Base-by-base conservation (phyloP, 2,888 invertebrate genomes). In the Nipponacmea schrenckii region DNA sequence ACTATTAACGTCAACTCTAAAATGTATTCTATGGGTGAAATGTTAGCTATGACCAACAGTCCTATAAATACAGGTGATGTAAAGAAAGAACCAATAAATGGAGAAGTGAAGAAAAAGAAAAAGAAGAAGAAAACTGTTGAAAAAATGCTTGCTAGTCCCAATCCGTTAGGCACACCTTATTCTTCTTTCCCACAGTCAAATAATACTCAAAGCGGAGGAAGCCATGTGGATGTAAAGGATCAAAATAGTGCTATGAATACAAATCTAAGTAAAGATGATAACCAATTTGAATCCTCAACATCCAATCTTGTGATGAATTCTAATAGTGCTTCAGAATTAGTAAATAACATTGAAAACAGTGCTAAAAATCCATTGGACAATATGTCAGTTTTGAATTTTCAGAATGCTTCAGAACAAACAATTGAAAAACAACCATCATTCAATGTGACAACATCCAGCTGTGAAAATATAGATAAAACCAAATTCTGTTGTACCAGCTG, bases 401-500 rank as follows among this genome's bases (percentile, higher is more conserved):
- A 20, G 7, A 27, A 27, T n/a, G 20, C 17, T n/a, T 66, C 44
- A n/a, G 66, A 66, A 46, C 15, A 39, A 14, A 39, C 46, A 45
- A 45, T 45, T 2, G n/a, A 17, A 66, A 39, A 31, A 24, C 4
- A 8, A 64, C 8, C 24, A 56, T 24, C 56, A 56, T 24, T 24
- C 12, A 10, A 10, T 15, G 7, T 20, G 4, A 56, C 56, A 12
- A 10, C 24, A 5, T 24, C 56, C 20, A 24, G 20, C 12, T n/a
- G 44, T 31, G 45, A 56, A 62, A 62, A 62, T 31, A 10, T 24
- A 27, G 27, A 50, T 10, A 44, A 44, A 20, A 27, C n/a, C 39
- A 65, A 66, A 56, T 66, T 56, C 39, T 80, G 79, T 69, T 80
- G 80, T 74, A 68, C 67, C 14, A 71, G 75, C 45, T 80, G 80